Base-by-base conservation (phyloP, 2,797 vertebrate species). In the Syncerus caffer region DNA sequence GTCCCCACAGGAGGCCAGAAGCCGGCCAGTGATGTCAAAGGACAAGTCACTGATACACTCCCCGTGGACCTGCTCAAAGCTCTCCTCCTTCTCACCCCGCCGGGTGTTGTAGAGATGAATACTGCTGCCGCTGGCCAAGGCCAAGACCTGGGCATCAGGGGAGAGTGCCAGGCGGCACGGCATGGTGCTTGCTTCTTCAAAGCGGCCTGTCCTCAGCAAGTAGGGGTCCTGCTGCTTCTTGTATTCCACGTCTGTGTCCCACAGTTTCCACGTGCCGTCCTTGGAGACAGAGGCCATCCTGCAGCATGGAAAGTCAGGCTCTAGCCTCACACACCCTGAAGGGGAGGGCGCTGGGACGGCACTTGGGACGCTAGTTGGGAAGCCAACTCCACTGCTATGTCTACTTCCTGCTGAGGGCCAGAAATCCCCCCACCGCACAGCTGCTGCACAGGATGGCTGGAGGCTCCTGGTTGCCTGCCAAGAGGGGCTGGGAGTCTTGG, bases 141-240 rank as follows among this genome's bases (percentile, higher is more conserved):
- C 99, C 0, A 99, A 98, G 0, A 99, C 98, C 0, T 99, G 99
- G 7, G 99, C 99, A 0, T 99, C 99, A 0, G 99, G 99, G 27
- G 99, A 99, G 95, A 99, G 98, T 0, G 99, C 99, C 15, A 99
- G 98, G 38, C 93, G 99, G 91, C 99, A 99, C 0, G 99, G 99
- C 82, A 99, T 98, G 0, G 94, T 96, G 0, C 99, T 99, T 0
- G 96, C 98, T 88, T 97, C 96, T 4, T 96, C 31, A 14, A 99
- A 99, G 34, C 98, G 98, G 21, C 99, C 99, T 0, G 99, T 99
- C 97, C 98, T 99, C 86, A 99, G 98, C 90, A 99, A 98, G 98
- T 99, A 99, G 0, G 99, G 99, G 88, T 99, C 99, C 98, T 99
- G 99, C 96, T 99, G 99, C 98, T 99, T 99, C 98, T 99, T 99